Conservation (phyloP, 2,797 vertebrate species). For the Margarornis squamiger region DNA sequence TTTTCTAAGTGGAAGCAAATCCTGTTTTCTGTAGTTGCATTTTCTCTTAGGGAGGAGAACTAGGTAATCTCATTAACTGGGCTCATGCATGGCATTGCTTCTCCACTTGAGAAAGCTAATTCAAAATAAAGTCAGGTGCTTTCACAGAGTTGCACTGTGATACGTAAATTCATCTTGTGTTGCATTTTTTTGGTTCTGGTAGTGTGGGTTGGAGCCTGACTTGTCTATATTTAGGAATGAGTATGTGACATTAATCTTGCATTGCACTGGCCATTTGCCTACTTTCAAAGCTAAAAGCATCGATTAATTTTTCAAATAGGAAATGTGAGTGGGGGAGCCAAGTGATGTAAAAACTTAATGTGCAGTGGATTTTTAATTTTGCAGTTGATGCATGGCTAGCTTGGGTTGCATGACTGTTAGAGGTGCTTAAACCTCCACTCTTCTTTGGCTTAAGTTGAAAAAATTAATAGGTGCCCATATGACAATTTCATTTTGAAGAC, state of each 20-base stretch:
- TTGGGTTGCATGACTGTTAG: background rate
- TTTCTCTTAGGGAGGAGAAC: background rate
- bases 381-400: background rate
- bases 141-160: background rate
- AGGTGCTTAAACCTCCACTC: background rate
- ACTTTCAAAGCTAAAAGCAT: background rate
- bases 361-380: background rate
- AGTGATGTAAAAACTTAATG: background rate
- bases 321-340: background rate
- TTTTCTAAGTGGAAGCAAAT: background rate
- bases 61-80: background rate
- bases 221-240: background rate
- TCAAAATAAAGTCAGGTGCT: background rate
- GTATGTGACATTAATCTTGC: background rate
- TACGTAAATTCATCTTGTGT: background rate
- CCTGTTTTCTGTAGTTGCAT: background rate
- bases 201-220: background rate
- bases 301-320: constrained; percentile 7
- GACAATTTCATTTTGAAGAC: background rate
- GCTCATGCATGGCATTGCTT: background rate
- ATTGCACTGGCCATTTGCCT: background rate
- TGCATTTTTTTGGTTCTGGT: background rate
- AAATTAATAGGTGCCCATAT: background rate
- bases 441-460: background rate
- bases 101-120: background rate